Percentiles rank a stretch among this genome's conserved stretches.
phyloP scores from a whole-genome alignment of 2,113 vertebrate genomes.

The Phalacrocorax carbo region DNA sequence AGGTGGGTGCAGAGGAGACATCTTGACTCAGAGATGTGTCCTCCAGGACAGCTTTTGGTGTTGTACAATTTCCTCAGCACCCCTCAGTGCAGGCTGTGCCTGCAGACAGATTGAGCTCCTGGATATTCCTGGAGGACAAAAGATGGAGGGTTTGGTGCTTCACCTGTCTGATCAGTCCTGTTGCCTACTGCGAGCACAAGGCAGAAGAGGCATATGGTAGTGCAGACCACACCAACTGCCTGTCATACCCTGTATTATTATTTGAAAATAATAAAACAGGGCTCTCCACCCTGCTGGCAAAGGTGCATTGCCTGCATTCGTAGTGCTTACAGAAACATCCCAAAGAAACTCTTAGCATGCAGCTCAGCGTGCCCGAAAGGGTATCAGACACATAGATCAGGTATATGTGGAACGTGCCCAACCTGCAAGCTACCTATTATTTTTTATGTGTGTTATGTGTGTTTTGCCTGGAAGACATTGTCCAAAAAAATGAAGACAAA shows the following conservation, averaged over 20 bases:
- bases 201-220: background rate
- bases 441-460: background rate
- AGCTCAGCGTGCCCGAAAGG: background rate
- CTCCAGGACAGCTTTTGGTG: background rate
- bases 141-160: background rate
- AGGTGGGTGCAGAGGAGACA: accelerated
- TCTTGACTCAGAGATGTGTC: background rate
- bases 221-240: background rate
- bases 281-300: background rate
- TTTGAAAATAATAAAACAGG: background rate
- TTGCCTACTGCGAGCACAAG: background rate
- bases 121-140: background rate
- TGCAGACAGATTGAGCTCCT: background rate
- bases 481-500: background rate
- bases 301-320: background rate
- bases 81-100: background rate
- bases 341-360: background rate
- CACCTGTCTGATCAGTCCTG: background rate
- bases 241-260: background rate
- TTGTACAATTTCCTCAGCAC: background rate
- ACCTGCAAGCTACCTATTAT: background rate
- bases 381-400: background rate
- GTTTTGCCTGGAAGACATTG: background rate
- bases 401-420: background rate
- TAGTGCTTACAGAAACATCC: background rate